A percentile compares a stretch with the other conserved stretches of the same genome.
These are phyloP conservation scores for Cyprinodon diabolis DNA, from an alignment of 2,797 vertebrate species.

Conservation along the genomic window DNA sequence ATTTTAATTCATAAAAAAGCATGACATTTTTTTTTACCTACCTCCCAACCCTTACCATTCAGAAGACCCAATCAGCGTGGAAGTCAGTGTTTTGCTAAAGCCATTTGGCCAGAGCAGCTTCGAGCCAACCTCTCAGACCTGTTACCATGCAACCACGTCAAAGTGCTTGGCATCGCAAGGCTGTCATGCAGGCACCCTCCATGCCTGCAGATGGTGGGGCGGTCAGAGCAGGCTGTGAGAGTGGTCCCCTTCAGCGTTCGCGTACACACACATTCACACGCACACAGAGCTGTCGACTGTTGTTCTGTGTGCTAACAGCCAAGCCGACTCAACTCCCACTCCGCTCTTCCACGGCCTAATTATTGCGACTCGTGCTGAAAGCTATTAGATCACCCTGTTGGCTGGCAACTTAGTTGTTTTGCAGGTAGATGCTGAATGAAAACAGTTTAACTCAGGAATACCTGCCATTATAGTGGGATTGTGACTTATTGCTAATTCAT, in stretches of 20 bases:
- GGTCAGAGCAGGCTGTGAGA: constrained; percentile 71
- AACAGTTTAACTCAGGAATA: neutral
- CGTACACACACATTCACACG: constrained; percentile 29
- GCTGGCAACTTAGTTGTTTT: constrained; percentile 5
- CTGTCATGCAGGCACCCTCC: constrained; percentile 73
- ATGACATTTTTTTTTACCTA: constrained; percentile 4
- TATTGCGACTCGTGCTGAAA: constrained; percentile 43
- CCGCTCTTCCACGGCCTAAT: constrained; percentile 57
- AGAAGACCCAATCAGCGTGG: constrained; percentile 9
- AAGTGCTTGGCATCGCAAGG: constrained; percentile 71
- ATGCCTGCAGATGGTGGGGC: constrained; percentile 77
- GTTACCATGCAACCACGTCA: constrained; percentile 78
- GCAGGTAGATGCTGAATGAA: constrained; percentile 18
- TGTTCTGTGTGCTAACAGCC: constrained; percentile 63
- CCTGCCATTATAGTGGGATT: neutral
- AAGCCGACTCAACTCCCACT: constrained; percentile 58
- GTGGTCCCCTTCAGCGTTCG: constrained; percentile 56
- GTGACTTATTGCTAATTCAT: neutral
- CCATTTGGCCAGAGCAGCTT: constrained; percentile 61
- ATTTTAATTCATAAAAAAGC: neutral
- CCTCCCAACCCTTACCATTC: neutral
- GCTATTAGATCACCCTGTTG: constrained; percentile 26
- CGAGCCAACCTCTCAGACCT: constrained; percentile 62
- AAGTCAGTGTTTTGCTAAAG: constrained; percentile 45
- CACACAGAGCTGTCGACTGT: constrained; percentile 44